Conservation (phyloP, 2,888 invertebrate genomes). For the Drepana falcataria region DNA sequence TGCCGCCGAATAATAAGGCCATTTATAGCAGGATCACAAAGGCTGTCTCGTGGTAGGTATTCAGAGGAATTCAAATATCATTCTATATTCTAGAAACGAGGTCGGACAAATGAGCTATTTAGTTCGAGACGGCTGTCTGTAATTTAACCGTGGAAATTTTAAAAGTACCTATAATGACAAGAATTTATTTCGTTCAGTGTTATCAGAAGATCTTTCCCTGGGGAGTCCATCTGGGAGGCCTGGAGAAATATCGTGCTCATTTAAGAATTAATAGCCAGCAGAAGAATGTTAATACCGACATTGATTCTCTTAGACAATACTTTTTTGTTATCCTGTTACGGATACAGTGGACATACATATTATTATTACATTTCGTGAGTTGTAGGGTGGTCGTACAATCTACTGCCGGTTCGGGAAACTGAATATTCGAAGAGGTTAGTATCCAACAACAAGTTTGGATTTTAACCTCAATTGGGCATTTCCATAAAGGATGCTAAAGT, state of each 20-base stretch:
- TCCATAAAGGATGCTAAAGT: no score
- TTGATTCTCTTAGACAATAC: constrained; percentile 1
- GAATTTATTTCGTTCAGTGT: constrained; percentile 27
- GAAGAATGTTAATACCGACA: constrained; percentile 3
- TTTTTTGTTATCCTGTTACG: not conserved
- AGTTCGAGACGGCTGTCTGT: not conserved
- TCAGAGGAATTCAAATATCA: not conserved
- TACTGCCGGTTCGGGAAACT: no score
- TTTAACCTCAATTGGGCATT: no score
- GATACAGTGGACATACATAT: no score
- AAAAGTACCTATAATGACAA: not conserved
- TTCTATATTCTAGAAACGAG: not conserved
- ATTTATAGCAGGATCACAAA: not conserved
- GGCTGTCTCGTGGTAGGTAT: not conserved
- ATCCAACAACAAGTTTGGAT: no score
- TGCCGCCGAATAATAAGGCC: not conserved
- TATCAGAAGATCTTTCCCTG: constrained; percentile 28
- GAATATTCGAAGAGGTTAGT: no score
- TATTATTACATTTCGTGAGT: no score
- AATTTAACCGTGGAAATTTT: not conserved
- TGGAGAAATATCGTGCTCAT: constrained; percentile 14
- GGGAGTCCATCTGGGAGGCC: constrained; percentile 10
- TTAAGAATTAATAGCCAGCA: constrained; percentile 13
- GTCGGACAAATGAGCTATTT: not conserved
- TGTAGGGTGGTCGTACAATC: no score